Percentiles rank a stretch among this genome's conserved stretches.
phyloP scores from a whole-genome alignment of 2,888 invertebrate species.

The Leucophenga maculata region DNA sequence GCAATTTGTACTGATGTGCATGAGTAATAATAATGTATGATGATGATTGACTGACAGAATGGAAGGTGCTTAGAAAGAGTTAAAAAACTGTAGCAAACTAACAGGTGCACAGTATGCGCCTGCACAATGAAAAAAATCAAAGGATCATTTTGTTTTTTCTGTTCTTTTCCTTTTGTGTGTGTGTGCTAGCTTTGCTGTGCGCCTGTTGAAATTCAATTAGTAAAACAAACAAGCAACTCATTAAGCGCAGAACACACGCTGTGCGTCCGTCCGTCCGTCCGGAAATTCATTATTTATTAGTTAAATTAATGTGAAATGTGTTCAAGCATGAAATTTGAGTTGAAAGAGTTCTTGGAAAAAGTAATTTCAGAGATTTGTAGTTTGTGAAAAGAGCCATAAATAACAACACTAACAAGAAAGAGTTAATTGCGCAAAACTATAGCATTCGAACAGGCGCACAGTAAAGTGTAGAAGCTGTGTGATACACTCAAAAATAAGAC shows the following conservation, averaged over 20 bases:
- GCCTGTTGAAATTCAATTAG: slow-evolving; percentile 61
- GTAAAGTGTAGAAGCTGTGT: slow-evolving; percentile 25
- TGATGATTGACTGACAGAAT: background rate
- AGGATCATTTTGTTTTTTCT: background rate
- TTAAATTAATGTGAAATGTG: background rate
- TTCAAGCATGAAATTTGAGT: background rate
- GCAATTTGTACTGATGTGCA: slow-evolving; percentile 1
- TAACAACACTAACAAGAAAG: no score
- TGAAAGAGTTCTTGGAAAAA: slow-evolving; percentile 20
- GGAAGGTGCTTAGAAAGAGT: background rate
- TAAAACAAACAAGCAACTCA: slow-evolving; percentile 43
- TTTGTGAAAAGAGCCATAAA: background rate
- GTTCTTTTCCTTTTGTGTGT: no score
- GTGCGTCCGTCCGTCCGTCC: slow-evolving; percentile 1
- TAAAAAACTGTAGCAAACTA: slow-evolving; percentile 45
- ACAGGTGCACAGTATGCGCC: slow-evolving; percentile 46
- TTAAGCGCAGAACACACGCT: slow-evolving; percentile 34
- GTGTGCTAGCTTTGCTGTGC: slow-evolving; percentile 40
- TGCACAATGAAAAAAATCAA: no score
- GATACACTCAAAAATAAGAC: no score
- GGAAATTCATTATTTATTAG: slow-evolving; percentile 20
- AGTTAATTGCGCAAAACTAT: slow-evolving; percentile 50
- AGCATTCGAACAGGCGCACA: slow-evolving; percentile 45
- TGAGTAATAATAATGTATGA: background rate
- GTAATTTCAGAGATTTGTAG: no score